Percentiles rank a stretch among this genome's conserved stretches.
phyloP scores from a whole-genome alignment of 2,113 vertebrate species.

The Macrotis lagotis region DNA sequence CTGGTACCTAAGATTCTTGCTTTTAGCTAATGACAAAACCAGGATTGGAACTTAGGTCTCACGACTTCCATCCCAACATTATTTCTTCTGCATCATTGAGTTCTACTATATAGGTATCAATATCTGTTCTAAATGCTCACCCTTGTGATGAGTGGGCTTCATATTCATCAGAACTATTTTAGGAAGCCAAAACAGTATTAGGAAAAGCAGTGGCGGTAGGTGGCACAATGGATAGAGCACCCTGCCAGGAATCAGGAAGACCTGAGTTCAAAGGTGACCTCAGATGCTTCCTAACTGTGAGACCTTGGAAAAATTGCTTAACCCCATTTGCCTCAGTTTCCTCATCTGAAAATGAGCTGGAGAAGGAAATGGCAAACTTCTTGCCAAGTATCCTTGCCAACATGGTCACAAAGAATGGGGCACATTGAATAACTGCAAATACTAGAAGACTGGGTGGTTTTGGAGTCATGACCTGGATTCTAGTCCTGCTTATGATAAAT shows the following conservation, averaged over 20 bases:
- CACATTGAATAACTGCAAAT: not conserved
- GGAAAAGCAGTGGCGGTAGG: not conserved
- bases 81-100: not conserved
- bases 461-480: not conserved
- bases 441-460: not conserved
- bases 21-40: not conserved
- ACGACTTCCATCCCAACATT: not conserved
- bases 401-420: not conserved
- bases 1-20: no score
- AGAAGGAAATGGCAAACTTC: not conserved
- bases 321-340: not conserved
- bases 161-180: not conserved
- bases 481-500: not conserved
- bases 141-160: not conserved
- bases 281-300: not conserved
- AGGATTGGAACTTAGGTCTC: not conserved
- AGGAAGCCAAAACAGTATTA: not conserved
- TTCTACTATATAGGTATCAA: not conserved
- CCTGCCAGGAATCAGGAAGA: not conserved
- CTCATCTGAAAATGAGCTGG: not conserved
- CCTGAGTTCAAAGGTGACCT: not conserved
- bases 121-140: not conserved
- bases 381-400: not conserved
- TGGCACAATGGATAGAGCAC: not conserved
- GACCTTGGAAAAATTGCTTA: not conserved